phyloP scores from a whole-genome alignment of 2,888 invertebrate species.

The Cyclophora punctaria region DNA sequence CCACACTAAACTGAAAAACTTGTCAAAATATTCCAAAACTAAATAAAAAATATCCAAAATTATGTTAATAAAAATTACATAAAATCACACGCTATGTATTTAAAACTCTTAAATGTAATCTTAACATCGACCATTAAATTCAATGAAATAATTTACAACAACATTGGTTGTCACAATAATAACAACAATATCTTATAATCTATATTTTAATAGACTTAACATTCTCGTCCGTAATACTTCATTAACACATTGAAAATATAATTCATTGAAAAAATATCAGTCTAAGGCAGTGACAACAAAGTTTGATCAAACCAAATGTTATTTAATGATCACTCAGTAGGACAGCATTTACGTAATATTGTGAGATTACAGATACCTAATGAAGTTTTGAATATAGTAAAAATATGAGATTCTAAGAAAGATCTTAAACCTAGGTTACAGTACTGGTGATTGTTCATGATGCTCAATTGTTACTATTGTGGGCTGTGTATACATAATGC shows the following conservation, averaged over 20 bases:
- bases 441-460: slow-evolving; percentile 2
- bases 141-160: slow-evolving; percentile 69
- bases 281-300: slow-evolving; percentile 71
- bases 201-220: slow-evolving; percentile 42
- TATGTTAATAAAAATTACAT: slow-evolving; percentile 43
- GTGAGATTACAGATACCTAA: not conserved
- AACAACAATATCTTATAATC: slow-evolving; percentile 56
- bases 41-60: slow-evolving; percentile 37
- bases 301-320: slow-evolving; percentile 31
- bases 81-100: slow-evolving; percentile 49
- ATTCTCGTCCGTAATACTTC: slow-evolving; percentile 51
- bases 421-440: slow-evolving; percentile 2
- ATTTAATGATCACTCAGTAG: slow-evolving; percentile 19
- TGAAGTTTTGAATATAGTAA: slow-evolving; percentile 8
- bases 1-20: slow-evolving; percentile 35
- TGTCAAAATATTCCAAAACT: slow-evolving; percentile 23
- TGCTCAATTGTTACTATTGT: not conserved
- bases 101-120: slow-evolving; percentile 41
- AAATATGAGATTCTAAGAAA: slow-evolving; percentile 18
- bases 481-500: no score
- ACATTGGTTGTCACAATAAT: slow-evolving; percentile 59
- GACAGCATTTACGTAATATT: no score
- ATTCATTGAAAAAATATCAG: slow-evolving; percentile 62
- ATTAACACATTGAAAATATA: slow-evolving; percentile 51
- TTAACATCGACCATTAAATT: slow-evolving; percentile 58